A percentile compares a stretch with the other conserved stretches of the same genome.
Evolutionary conservation across 2,888 invertebrate species (phyloP).

Genomic region (Megamerina dolium): DNA sequence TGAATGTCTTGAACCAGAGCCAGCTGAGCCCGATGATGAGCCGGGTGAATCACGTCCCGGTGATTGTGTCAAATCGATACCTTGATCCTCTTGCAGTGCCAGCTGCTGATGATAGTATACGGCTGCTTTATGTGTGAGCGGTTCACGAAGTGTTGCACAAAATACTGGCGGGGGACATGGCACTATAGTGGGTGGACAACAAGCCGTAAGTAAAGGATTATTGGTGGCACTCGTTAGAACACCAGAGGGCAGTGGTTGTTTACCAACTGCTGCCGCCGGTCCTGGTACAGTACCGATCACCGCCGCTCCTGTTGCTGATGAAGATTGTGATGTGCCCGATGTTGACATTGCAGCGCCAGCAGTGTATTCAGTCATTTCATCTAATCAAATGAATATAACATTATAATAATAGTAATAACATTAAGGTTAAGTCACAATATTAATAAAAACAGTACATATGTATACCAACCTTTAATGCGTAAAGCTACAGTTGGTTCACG

Average conservation of each 20-base stretch:
- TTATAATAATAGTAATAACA: slow-evolving; percentile 2
- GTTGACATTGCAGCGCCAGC: slow-evolving; percentile 25
- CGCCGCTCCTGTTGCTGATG: slow-evolving; percentile 14
- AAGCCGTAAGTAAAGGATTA: slow-evolving; percentile 23
- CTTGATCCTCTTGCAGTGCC: slow-evolving; percentile 79
- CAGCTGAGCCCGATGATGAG: slow-evolving; percentile 79
- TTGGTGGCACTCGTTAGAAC: slow-evolving; percentile 16
- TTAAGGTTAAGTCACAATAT: background rate
- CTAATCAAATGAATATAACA: slow-evolving; percentile 46
- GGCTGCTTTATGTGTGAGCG: slow-evolving; percentile 68
- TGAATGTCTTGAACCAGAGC: slow-evolving; percentile 82
- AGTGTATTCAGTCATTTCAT: slow-evolving; percentile 57
- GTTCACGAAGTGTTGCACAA: slow-evolving; percentile 54
- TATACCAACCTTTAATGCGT: slow-evolving; percentile 41
- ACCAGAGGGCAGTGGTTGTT: background rate
- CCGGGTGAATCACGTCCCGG: slow-evolving; percentile 92
- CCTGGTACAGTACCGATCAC: slow-evolving; percentile 24
- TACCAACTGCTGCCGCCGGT: slow-evolving; percentile 13
- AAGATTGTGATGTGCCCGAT: slow-evolving; percentile 24
- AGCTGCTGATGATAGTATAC: slow-evolving; percentile 77
- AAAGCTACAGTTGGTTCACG: slow-evolving; percentile 48
- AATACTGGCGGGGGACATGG: slow-evolving; percentile 64
- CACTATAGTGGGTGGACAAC: slow-evolving; percentile 33
- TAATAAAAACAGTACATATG: background rate
- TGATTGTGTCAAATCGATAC: slow-evolving; percentile 84